Evolutionary conservation across 2,888 invertebrate genomes (phyloP), one percentile per base, ranked within the genome.

Genomic region (Orthosia cruda): DNA sequence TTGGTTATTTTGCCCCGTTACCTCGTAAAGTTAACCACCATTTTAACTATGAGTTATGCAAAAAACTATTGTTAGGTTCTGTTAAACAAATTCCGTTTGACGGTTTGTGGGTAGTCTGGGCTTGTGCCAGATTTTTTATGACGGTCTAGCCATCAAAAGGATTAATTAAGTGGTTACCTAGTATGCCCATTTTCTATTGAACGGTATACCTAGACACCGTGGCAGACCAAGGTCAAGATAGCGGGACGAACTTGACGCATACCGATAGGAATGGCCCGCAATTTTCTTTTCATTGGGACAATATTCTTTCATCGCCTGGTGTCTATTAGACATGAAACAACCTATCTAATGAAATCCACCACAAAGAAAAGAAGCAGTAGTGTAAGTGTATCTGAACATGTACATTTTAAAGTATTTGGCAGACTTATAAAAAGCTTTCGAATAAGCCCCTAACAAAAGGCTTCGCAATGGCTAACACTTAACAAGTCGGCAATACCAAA

Each of bases 1-100:
- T 85, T 78, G 77, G 77, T 81, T 74, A 71, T 81, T 83, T 80
- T 63, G 70, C 72, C 79, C 89, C 88, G 90, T 90, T 90, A 89
- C 84, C 83, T 85, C 89, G 85, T 91, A 90, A 92, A 89, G 52
- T 86, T 89, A 88, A 89, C 85, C 83, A 80, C 81, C 71, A 81
- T 85, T 88, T 89, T 88, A 90, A 88, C 89, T 84, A 74, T 80
- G 80, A 84, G 80, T 88, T 87, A 85, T 84, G 84, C 55, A 65
- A 79, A 69, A 75, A 79, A 74, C 68, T 71, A 84, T 83, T 81
- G 77, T 83, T 76, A 62, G 61, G 66, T 32, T 67, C 58, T 73
- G 77, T 64, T 65, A 67, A 74, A 67, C 74, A 78, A 74, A 74
- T 79, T 61, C 65, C n/a, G 58, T 40, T 49, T 64, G 40, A 55